phyloP scores from a whole-genome alignment of 1,140 invertebrate species.

The Papilio xuthus region DNA sequence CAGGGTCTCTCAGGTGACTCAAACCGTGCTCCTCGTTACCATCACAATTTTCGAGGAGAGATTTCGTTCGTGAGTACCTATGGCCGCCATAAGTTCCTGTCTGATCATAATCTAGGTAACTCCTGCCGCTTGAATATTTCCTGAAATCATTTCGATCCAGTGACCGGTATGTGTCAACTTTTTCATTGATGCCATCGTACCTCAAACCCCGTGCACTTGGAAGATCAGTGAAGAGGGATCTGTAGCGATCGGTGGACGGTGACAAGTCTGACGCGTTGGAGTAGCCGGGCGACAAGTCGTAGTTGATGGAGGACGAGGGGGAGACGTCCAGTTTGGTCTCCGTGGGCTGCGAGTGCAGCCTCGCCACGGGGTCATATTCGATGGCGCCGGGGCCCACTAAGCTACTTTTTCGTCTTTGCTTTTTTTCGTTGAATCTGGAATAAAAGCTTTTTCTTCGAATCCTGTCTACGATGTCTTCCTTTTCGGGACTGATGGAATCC shows the following conservation, averaged over 20 bases:
- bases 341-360: slow-evolving; percentile 68
- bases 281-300: slow-evolving; percentile 69
- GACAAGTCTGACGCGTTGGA: slow-evolving; percentile 69
- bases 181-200: slow-evolving; percentile 72
- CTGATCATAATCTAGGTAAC: slow-evolving; percentile 74
- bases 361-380: slow-evolving; percentile 77
- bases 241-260: slow-evolving; percentile 73
- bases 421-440: slow-evolving; percentile 91
- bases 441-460: slow-evolving; percentile 95
- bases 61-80: slow-evolving; percentile 76
- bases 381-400: slow-evolving; percentile 82
- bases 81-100: slow-evolving; percentile 65
- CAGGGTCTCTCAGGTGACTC: slow-evolving; percentile 61
- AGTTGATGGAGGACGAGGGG: slow-evolving; percentile 67
- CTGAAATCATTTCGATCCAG: slow-evolving; percentile 76
- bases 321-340: slow-evolving; percentile 72
- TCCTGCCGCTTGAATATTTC: slow-evolving; percentile 69
- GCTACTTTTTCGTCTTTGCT: slow-evolving; percentile 83
- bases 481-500: slow-evolving; percentile 73
- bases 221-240: slow-evolving; percentile 67
- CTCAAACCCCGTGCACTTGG: slow-evolving; percentile 61
- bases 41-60: slow-evolving; percentile 73
- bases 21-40: slow-evolving; percentile 56
- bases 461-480: slow-evolving; percentile 91
- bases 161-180: slow-evolving; percentile 74